phyloP scores from a whole-genome alignment of 1,140 invertebrate species.

The Tetranychus cinnabarinus region DNA sequence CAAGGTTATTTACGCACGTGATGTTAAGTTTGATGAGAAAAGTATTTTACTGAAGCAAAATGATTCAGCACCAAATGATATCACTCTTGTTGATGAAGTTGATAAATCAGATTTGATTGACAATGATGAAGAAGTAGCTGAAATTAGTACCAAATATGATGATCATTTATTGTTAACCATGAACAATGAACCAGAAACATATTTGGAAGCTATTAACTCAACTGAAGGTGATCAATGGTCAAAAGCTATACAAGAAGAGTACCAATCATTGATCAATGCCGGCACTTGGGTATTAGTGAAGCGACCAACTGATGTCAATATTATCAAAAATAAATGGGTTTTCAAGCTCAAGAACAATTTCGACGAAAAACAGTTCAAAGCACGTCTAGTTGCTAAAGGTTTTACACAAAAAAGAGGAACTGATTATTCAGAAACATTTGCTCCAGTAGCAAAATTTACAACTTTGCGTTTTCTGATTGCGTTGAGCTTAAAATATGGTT shows the following conservation, averaged over 20 bases:
- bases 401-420: constrained; percentile 16
- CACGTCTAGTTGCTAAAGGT: constrained; percentile 21
- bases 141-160: neutral
- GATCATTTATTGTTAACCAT: no score
- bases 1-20: neutral
- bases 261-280: neutral
- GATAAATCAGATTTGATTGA: neutral
- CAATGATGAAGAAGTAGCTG: neutral
- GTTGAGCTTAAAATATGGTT: constrained; percentile 13
- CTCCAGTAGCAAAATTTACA: constrained; percentile 15
- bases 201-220: neutral
- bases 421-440: constrained; percentile 19
- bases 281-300: neutral
- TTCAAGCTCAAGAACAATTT: constrained; percentile 11
- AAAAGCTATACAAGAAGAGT: neutral
- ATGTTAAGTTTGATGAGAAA: neutral
- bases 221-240: neutral
- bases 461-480: constrained; percentile 17
- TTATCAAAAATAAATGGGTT: constrained; percentile 8
- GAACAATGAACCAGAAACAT: neutral
- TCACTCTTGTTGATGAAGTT: neutral
- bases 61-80: neutral
- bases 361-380: constrained; percentile 18
- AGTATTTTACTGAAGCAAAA: neutral
- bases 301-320: neutral